A percentile compares a stretch with the other conserved stretches of the same genome.
These are phyloP conservation scores for Mustelus asterias DNA, from an alignment of 2,113 vertebrate genomes.

Conservation along the genomic window DNA sequence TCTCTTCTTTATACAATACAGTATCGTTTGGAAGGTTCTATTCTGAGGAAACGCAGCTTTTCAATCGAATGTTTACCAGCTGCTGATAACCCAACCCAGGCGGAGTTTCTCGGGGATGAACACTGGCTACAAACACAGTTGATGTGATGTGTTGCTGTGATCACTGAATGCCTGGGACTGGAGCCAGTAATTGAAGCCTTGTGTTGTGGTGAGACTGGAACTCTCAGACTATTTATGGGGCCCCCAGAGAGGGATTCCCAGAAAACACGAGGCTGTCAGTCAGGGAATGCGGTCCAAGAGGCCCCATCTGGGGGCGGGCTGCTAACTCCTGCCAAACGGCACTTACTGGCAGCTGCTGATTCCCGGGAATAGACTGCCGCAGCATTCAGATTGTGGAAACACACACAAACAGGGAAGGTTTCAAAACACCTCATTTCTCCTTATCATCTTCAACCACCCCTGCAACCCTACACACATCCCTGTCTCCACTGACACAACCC, in stretches of 20 bases:
- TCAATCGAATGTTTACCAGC: neutral
- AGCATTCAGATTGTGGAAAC: neutral
- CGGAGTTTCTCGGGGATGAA: neutral
- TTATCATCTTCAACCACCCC: neutral
- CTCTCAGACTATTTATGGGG: neutral
- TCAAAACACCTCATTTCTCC: neutral
- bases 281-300: neutral
- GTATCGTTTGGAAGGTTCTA: neutral
- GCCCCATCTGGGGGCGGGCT: neutral
- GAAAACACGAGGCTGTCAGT: slow-evolving; percentile 13
- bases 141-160: neutral
- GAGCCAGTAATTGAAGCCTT: neutral
- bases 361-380: neutral
- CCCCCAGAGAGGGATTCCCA: slow-evolving; percentile 3
- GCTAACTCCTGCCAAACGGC: neutral
- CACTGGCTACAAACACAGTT: neutral
- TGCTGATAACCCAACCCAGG: neutral
- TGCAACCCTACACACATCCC: too few relatives aligned
- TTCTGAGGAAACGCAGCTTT: neutral
- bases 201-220: neutral
- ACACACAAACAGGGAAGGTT: neutral
- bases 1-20: neutral
- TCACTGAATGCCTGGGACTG: neutral
- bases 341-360: neutral
- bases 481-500: neutral